These are phyloP conservation scores for Caenorhabditis sp. DNA, from an alignment of 2,888 invertebrate genomes.

Conservation along the genomic window DNA sequence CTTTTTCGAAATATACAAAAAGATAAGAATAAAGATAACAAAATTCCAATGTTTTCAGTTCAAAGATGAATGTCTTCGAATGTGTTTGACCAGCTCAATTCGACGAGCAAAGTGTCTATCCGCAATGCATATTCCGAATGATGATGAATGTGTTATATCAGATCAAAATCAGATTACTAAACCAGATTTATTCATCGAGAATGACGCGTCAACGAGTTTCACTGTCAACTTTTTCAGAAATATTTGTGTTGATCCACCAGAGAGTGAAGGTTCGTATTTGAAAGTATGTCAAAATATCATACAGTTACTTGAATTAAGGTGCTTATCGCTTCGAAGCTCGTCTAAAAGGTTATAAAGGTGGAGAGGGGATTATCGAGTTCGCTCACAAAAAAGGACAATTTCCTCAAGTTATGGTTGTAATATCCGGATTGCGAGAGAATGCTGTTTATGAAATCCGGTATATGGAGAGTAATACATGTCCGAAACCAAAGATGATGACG, in stretches of 20 bases:
- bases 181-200: conserved; percentile 40
- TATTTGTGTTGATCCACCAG: conserved; percentile 39
- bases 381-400: conserved; percentile 16
- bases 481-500: conserved; percentile 8
- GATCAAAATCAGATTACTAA: conserved; percentile 34
- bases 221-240: conserved; percentile 42
- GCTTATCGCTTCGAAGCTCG: conserved; percentile 36
- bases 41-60: too few species aligned
- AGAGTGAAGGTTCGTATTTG: conserved; percentile 17
- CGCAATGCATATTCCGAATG: conserved; percentile 45
- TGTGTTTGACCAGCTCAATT: conserved; percentile 40
- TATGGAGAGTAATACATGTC: conserved; percentile 13
- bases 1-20: too few species aligned
- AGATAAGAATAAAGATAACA: too few species aligned
- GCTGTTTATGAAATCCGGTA: conserved; percentile 18
- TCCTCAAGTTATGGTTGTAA: conserved; percentile 31
- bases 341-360: conserved; percentile 35
- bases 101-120: conserved; percentile 38
- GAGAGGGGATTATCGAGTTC: conserved; percentile 38
- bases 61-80: conserved; percentile 47
- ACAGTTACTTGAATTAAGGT: conserved; percentile 9
- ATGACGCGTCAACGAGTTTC: conserved; percentile 28
- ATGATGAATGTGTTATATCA: conserved; percentile 45
- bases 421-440: conserved; percentile 33
- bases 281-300: neutral